Evolutionary conservation across 2,113 vertebrate genomes (phyloP), one percentile per base, ranked within the genome.

Genomic region (Petrocephalus microphthalmus): DNA sequence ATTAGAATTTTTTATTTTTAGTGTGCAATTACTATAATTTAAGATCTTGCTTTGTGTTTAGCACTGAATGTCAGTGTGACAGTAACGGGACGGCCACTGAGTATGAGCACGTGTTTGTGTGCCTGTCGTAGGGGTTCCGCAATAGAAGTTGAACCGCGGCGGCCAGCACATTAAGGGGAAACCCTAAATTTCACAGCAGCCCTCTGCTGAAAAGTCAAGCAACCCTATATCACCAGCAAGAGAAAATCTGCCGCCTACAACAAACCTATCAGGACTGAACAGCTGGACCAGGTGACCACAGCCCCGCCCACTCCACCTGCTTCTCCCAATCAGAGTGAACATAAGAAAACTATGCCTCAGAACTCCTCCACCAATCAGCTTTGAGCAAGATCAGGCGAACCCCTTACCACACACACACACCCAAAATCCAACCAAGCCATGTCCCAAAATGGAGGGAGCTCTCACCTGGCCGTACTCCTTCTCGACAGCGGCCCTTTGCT

Each of bases 391-490:
- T 42, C 33, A 29, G 60, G n/a, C 11, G 22, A 29, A 5, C 22
- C 10, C 81, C 45, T 10, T 13, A 11, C 81, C 60, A 67, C 8
- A 67, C 42, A 67, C 81, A 7, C 81, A 22, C 22, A 20, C 81
- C 81, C 22, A 49, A 49, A n/a, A 51, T 42, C 33, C 71, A 78
- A 78, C 33, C 33, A 37, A 37, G 25, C 51, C 17, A 56, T 33
- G 84, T 56, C 15, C 17, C 60, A 29, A 29, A 37, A 56, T 7
- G 33, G 25, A 87, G 56, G 10, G 25, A 47, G 56, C 11, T 33
- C 95, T 93, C 93, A 98, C 97, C 97, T 98, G 97, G 64, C 95
- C 96, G 0, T 98, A 98, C 56, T 97, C 97, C 89, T 96, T 96
- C 92, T 98, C 97, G 89, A 98, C 96, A 57, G 96, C 90, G 0